phyloP scores from a whole-genome alignment of 2,888 invertebrate species.

The Phengaris arion region DNA sequence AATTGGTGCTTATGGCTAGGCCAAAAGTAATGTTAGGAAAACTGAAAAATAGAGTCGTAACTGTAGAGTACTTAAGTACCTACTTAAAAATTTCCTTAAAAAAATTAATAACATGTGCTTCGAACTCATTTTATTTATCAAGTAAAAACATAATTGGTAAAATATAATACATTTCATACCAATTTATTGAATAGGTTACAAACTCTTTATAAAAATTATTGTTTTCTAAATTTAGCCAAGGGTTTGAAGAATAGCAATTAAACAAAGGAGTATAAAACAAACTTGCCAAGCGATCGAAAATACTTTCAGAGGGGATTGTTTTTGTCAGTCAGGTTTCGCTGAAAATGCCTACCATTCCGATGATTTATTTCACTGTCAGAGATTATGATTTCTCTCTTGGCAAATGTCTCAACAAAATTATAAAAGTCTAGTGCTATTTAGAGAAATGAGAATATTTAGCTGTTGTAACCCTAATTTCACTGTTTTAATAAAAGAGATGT shows the following conservation, averaged over 20 bases:
- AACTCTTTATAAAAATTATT: background rate
- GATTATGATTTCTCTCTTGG: slow-evolving; percentile 9
- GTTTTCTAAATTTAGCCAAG: slow-evolving; percentile 9
- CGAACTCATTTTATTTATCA: no score
- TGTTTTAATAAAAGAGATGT: background rate
- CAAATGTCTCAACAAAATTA: slow-evolving; percentile 2
- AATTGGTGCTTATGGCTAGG: background rate
- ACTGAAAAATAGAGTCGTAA: background rate
- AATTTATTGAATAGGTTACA: background rate
- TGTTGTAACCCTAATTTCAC: background rate
- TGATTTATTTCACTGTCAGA: slow-evolving; percentile 6
- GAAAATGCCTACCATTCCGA: background rate
- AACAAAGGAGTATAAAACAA: slow-evolving; percentile 5
- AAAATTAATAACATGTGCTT: no score
- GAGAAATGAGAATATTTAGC: background rate
- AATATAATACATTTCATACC: no score
- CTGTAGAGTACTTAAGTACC: no score
- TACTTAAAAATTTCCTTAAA: no score
- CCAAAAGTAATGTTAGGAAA: background rate
- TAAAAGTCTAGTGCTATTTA: background rate
- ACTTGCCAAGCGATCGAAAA: slow-evolving; percentile 7
- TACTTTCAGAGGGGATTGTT: slow-evolving; percentile 20
- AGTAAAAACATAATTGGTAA: no score
- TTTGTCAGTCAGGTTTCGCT: slow-evolving; percentile 7
- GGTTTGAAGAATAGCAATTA: background rate